Evolutionary conservation across 1,140 invertebrate species (phyloP).

Genomic region (Physella acuta): DNA sequence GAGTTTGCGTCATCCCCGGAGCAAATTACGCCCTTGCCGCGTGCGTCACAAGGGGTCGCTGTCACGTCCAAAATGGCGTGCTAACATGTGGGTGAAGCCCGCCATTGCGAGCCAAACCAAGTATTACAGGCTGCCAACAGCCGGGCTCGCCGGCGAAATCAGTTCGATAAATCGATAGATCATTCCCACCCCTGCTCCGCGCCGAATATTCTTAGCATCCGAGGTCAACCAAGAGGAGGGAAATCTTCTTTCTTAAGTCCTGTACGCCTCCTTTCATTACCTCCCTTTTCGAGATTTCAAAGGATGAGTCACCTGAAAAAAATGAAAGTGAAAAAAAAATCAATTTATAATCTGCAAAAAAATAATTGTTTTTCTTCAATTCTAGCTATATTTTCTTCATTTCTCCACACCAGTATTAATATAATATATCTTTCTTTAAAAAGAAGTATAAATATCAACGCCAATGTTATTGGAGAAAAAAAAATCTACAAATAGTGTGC

Average conservation of each 20-base stretch:
- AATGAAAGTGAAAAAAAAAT: background rate
- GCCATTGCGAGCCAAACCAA: background rate
- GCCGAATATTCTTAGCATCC: background rate
- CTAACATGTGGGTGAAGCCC: background rate
- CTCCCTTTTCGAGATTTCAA: background rate
- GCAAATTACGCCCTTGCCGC: too few species aligned
- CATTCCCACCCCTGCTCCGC: background rate
- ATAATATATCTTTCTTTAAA: background rate
- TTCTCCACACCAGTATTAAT: background rate
- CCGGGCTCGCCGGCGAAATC: background rate
- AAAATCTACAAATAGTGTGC: background rate
- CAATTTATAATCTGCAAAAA: too few species aligned
- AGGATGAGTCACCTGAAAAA: background rate
- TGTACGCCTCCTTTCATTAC: background rate
- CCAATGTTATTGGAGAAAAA: background rate
- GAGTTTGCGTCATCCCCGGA: too few species aligned
- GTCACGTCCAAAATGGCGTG: background rate
- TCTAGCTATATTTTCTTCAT: background rate
- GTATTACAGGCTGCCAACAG: background rate
- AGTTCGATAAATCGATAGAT: background rate
- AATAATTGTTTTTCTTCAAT: too few species aligned
- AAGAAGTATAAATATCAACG: background rate
- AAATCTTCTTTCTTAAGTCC: background rate
- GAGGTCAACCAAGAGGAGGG: background rate
- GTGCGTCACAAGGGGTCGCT: too few species aligned